Evolutionary conservation across 2,888 invertebrate species (phyloP), one percentile per base, ranked within the genome.

Genomic region (Fragum whitleyi): DNA sequence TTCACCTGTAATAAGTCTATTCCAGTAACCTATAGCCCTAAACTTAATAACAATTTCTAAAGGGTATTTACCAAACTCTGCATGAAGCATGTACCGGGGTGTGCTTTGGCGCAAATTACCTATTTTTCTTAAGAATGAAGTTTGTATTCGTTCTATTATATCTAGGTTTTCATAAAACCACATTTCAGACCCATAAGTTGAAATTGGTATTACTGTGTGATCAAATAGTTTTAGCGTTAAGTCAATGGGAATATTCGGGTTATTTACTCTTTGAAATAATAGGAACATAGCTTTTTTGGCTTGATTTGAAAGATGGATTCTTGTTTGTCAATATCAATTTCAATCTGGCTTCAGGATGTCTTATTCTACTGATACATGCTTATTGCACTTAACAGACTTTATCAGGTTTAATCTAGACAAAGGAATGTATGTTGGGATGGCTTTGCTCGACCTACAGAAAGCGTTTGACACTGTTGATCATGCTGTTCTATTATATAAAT

Each of bases 281-380:
- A 36, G 21, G 42, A 39, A 71, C 59, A 71, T 3, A 14, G 71
- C 57, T 23, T 71, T 71, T 6, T 19, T 71, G 36, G 71, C 57
- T 36, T 71, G 71, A 39, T 71, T 7, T 55, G 69, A 28, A 26
- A 75, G 28, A 59, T 61, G 47, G 59, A 6, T 29, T 69, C 36
- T 75, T 42, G 71, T 26, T 53, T n/a, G n/a, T n/a, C n/a, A n/a
- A n/a, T n/a, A n/a, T n/a, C n/a, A n/a, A n/a, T n/a, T n/a, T n/a
- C n/a, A n/a, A n/a, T n/a, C n/a, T n/a, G n/a, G n/a, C n/a, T n/a
- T n/a, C n/a, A n/a, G n/a, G n/a, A n/a, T n/a, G n/a, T n/a, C n/a
- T n/a, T n/a, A n/a, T n/a, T n/a, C n/a, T n/a, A n/a, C n/a, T n/a
- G n/a, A n/a, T n/a, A n/a, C n/a, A n/a, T n/a, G n/a, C n/a, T n/a